Base-by-base conservation (phyloP, 2,113 vertebrate species). In the Coryphaenoides rupestris region DNA sequence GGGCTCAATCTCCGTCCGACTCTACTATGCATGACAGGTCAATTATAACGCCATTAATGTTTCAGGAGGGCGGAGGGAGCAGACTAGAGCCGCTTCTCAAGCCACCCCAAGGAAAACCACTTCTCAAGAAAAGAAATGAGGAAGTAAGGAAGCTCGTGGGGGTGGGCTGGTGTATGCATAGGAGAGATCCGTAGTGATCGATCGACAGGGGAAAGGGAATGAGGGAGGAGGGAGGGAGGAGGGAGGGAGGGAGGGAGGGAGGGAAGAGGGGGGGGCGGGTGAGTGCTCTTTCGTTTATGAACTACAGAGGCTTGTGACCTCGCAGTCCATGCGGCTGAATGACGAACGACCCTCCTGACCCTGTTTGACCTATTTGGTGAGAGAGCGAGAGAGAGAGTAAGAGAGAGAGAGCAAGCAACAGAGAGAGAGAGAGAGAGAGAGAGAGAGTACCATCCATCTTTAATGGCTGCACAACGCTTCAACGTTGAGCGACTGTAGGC, bases 1-100 rank as follows among this genome's bases (percentile, higher is more conserved):
- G 33, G 61, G 60, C 67, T 74, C 58, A 1, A 69, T 83, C 75
- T 76, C 68, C 71, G 60, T 47, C 69, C 68, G 60, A 55, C 74
- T 85, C 58, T n/a, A 24, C 24, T 74, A 74, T 64, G 68, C 72
- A 58, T 76, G 76, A 78, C 72, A 74, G 75, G 73, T 87, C 72
- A 82, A 85, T 89, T 87, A 86, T 58, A 5, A 33, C 17, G 4
- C 19, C 53, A 81, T 89, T 73, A 79, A 86, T 84, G 75, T 83
- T 88, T 80, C 81, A 86, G 68, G 19, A 23, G 65, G 22, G 9
- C 55, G 22, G 21, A 55, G 57, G 24, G 47, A 55, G 26, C 10
- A 10, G 3, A 40, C 33, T 40, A 40, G 33, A 40, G 33, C 33
- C 13, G 24, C 24, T 26, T 26, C 24, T 26, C 24, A 26, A 26